Percentiles rank a stretch among this genome's conserved stretches.
These are phyloP conservation scores for Stenolophus ochropezus DNA, from an alignment of 2,888 invertebrate species.

Conservation along the genomic window DNA sequence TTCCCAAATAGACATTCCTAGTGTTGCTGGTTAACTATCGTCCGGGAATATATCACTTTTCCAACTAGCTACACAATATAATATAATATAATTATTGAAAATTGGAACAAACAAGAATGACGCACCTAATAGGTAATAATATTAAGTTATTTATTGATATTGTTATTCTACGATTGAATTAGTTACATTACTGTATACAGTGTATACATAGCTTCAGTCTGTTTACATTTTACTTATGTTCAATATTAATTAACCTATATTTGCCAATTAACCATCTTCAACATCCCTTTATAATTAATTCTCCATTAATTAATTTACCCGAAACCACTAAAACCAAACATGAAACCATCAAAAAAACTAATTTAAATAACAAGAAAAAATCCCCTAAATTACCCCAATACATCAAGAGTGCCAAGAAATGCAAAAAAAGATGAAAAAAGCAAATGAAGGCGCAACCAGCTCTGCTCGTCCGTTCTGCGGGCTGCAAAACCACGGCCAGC, in stretches of 20 bases:
- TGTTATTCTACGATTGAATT: too few relatives aligned
- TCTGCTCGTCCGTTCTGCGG: neutral
- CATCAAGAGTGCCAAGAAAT: constrained; percentile 29
- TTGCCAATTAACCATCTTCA: neutral
- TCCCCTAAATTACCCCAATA: constrained; percentile 19
- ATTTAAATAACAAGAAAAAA: constrained; percentile 30
- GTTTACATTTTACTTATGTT: neutral
- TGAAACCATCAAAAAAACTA: neutral
- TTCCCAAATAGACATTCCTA: too few relatives aligned
- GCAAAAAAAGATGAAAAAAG: constrained; percentile 27
- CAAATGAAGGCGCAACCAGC: neutral
- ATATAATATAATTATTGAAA: too few relatives aligned
- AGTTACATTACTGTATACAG: neutral
- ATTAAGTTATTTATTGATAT: too few relatives aligned
- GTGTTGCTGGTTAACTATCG: too few relatives aligned
- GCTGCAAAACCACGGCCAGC: neutral
- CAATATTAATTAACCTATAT: neutral
- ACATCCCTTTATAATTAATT: neutral
- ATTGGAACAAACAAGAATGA: too few relatives aligned
- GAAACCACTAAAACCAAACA: neutral
- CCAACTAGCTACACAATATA: too few relatives aligned
- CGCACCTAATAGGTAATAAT: too few relatives aligned
- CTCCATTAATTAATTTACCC: neutral
- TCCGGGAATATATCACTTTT: too few relatives aligned
- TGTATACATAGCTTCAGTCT: neutral